Base-by-base conservation (phyloP, 2,888 invertebrate genomes). In the Zootermopsis nevadensis region DNA sequence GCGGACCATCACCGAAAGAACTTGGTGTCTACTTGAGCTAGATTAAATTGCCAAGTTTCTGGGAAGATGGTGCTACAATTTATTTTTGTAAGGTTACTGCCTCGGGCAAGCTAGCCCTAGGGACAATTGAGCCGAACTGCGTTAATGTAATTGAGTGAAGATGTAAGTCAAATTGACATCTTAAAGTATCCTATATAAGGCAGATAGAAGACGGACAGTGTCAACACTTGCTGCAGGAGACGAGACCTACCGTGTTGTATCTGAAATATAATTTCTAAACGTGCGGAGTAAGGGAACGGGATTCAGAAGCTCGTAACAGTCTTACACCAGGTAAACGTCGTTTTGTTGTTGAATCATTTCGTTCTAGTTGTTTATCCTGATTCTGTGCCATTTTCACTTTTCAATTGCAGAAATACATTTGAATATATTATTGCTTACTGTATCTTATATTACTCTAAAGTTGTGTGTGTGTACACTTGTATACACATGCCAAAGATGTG, bases 31-130 rank as follows among this genome's bases (percentile, higher is more conserved):
- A 42, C 76, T 76, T 42, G 38, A 35, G 79, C 7, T 31, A 77
- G 66, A 79, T 79, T 79, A 79, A 79, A 79, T 79, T 79, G 79
- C 31, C 55, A 66, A 66, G 79, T 79, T 79, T 35, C 60, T 24
- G 0, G 24, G 79, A 77, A 79, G 79, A 79, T 35, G 66, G 66
- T 60, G 33, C 1, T 24, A 38, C 27, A 2, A 6, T 74, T 38
- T 74, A 38, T 74, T 74, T 74, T 38, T 74, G n/a, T 27, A 60
- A 60, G 60, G 27, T 8, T 27, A 27, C 12, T 60, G 76, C 27
- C 38, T 66, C 19, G 24, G 53, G 30, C 35, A 66, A 79, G 79
- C 27, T 79, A 12, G 60, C 79, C 79, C 79, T 27, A 53, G 79
- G 79, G 79, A 53, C 74, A 74, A 10, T 74, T 74, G 74, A 38